Percentiles rank a stretch among this genome's conserved stretches.
phyloP scores from a whole-genome alignment of 2,888 invertebrate species.

The Ectemnius lituratus region DNA sequence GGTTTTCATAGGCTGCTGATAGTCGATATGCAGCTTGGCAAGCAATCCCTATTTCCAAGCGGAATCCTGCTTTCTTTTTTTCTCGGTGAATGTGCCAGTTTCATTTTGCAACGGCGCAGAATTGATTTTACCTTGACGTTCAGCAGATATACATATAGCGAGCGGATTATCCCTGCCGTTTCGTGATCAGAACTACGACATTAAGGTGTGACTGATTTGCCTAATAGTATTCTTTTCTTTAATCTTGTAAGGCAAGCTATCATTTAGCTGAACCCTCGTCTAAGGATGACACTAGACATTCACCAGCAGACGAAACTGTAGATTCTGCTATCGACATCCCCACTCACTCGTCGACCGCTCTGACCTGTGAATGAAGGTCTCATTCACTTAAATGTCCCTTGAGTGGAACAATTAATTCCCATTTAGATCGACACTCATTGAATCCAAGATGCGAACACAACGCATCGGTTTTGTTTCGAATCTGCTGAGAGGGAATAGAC shows the following conservation, averaged over 20 bases:
- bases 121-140: background rate
- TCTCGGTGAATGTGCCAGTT: conserved; percentile 1
- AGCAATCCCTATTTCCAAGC: background rate
- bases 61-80: background rate
- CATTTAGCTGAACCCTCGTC: too few relatives aligned
- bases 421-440: conserved; percentile 45
- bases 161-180: too few relatives aligned
- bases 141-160: too few relatives aligned
- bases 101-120: background rate
- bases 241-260: too few relatives aligned
- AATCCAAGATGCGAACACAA: conserved; percentile 27
- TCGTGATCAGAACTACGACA: too few relatives aligned
- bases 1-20: background rate
- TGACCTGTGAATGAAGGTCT: conserved; percentile 28
- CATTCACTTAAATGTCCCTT: conserved; percentile 25
- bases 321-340: conserved; percentile 26
- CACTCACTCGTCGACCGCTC: conserved; percentile 1
- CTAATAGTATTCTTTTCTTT: too few relatives aligned
- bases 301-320: too few relatives aligned
- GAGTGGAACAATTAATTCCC: conserved; percentile 49
- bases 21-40: background rate
- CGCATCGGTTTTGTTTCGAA: conserved; percentile 23
- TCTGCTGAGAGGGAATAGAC: conserved; percentile 21
- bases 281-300: too few relatives aligned
- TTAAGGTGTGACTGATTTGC: too few relatives aligned